These are phyloP conservation scores for Mamestra configurata DNA, from an alignment of 1,140 invertebrate genomes.

Conservation along the genomic window DNA sequence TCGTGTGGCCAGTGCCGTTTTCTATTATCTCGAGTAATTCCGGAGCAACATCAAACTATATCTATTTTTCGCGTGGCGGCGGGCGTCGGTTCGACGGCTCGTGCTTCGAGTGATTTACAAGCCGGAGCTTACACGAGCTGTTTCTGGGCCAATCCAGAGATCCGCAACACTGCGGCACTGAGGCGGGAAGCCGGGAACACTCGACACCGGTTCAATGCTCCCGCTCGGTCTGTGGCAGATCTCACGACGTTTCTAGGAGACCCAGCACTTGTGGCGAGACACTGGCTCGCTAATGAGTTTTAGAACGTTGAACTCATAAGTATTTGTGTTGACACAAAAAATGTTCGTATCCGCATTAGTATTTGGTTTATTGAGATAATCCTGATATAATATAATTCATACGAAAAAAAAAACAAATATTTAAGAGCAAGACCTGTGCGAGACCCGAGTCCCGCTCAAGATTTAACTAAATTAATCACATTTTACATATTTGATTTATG, in stretches of 20 bases:
- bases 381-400: too few relatives aligned
- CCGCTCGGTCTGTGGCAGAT: conserved; percentile 50
- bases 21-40: conserved; percentile 78
- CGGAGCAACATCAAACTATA: conserved; percentile 74
- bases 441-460: too few relatives aligned
- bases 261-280: background rate
- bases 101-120: conserved; percentile 80
- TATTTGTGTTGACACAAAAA: conserved; percentile 14
- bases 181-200: conserved; percentile 10
- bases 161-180: conserved; percentile 64
- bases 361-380: too few relatives aligned
- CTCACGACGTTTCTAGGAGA: conserved; percentile 19
- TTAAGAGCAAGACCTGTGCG: too few relatives aligned
- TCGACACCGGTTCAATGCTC: conserved; percentile 73
- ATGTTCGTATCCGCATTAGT: background rate
- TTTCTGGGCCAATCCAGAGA: conserved; percentile 78
- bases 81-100: conserved; percentile 69
- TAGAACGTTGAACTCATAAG: conserved; percentile 19
- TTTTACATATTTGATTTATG: too few relatives aligned
- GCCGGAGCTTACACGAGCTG: conserved; percentile 64
- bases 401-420: too few relatives aligned
- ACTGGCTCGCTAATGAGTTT: conserved; percentile 35
- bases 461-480: too few relatives aligned
- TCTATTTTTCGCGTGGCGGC: conserved; percentile 82
- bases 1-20: conserved; percentile 69